Evolutionary conservation across 2,888 invertebrate species (phyloP).

Genomic region (Cheilosia grossa): DNA sequence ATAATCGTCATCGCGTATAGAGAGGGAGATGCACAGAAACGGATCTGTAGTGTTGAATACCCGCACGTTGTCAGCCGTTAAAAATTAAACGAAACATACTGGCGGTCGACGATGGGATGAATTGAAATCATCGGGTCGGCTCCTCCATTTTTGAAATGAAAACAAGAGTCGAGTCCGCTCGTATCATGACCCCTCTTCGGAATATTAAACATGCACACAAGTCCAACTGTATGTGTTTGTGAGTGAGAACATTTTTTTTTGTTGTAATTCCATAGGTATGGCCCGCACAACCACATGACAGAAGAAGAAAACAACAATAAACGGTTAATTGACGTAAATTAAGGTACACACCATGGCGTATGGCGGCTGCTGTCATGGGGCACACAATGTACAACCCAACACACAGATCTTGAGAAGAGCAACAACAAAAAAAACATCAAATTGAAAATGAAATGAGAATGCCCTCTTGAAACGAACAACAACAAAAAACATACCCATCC

Average conservation of each 20-base stretch:
- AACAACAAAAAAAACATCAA: conserved; percentile 37
- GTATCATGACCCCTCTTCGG: conserved; percentile 72
- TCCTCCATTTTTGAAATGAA: conserved; percentile 64
- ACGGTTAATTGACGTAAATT: conserved; percentile 75
- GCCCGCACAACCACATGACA: conserved; percentile 65
- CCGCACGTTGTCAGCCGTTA: conserved; percentile 71
- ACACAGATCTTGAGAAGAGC: conserved; percentile 31
- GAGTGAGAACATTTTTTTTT: conserved; percentile 17
- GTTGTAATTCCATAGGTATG: conserved; percentile 53
- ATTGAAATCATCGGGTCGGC: conserved; percentile 58
- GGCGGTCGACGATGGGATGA: conserved; percentile 48
- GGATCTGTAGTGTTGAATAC: conserved; percentile 55
- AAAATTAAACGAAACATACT: conserved; percentile 67
- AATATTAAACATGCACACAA: conserved; percentile 14
- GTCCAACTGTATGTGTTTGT: conserved; percentile 23
- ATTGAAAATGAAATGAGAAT: conserved; percentile 62
- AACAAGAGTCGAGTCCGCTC: conserved; percentile 67
- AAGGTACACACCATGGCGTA: conserved; percentile 74
- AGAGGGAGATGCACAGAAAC: conserved; percentile 22
- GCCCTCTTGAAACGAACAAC: conserved; percentile 48
- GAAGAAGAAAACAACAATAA: conserved; percentile 67
- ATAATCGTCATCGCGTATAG: conserved; percentile 53
- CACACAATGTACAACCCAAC: conserved; percentile 17
- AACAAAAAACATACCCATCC: conserved; percentile 44
- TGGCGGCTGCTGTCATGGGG: conserved; percentile 66